Evolutionary conservation across 2,797 vertebrate species (phyloP).

Genomic region (Etheostoma perlongum): DNA sequence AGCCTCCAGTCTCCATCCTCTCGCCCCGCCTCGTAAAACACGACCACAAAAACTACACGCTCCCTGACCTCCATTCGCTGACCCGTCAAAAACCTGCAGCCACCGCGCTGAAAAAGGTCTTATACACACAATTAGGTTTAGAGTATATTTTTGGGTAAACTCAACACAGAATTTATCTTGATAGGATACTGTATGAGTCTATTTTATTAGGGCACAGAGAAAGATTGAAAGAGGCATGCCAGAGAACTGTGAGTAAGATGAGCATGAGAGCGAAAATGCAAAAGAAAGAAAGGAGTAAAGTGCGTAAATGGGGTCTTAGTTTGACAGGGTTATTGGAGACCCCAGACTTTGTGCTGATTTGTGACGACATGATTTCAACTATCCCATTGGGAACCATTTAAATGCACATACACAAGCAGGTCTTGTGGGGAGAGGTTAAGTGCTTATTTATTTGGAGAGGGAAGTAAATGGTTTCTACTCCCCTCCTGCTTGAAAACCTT

Average conservation of each 20-base stretch:
- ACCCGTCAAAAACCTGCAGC: constrained; percentile 50
- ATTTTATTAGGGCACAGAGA: constrained; percentile 44
- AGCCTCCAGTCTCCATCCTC: constrained; percentile 66
- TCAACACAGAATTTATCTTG: constrained; percentile 37
- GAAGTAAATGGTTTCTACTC: constrained; percentile 81
- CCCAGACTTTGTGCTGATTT: constrained; percentile 72
- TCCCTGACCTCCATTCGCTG: constrained; percentile 63
- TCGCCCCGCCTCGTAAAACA: constrained; percentile 70
- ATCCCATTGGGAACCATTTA: constrained; percentile 66
- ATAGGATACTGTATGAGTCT: constrained; percentile 31
- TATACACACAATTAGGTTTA: neutral
- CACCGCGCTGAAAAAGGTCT: constrained; percentile 36
- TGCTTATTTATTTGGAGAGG: constrained; percentile 84
- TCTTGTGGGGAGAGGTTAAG: constrained; percentile 82
- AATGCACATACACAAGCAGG: constrained; percentile 69
- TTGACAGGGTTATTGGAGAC: constrained; percentile 78
- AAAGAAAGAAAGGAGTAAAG: constrained; percentile 47
- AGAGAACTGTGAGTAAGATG: constrained; percentile 32
- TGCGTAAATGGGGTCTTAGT: constrained; percentile 62
- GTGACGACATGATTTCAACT: constrained; percentile 71
- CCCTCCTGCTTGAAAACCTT: constrained; percentile 75
- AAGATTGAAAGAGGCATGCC: constrained; percentile 9
- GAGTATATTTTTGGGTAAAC: constrained; percentile 36
- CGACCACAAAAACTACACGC: constrained; percentile 70
- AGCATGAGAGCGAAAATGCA: constrained; percentile 45